These are phyloP conservation scores for Eutolmus rufibarbis DNA, from an alignment of 2,888 invertebrate species.

Conservation along the genomic window DNA sequence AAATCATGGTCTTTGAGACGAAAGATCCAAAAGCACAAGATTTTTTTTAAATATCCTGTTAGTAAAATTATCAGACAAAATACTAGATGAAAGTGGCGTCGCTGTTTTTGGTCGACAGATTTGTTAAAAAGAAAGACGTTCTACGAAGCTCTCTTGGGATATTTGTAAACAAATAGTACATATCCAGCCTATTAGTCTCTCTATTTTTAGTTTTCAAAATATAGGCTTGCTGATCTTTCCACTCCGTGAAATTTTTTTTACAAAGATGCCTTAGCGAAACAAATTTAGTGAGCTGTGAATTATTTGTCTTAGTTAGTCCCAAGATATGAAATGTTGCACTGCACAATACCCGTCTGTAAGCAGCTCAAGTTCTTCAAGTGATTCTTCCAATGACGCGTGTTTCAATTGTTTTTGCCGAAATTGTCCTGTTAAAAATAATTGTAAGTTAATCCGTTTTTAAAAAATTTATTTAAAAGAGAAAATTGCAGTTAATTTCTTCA, in stretches of 20 bases:
- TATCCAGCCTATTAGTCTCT: too few relatives aligned
- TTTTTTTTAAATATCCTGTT: too few relatives aligned
- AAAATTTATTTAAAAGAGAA: not conserved
- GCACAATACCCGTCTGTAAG: not conserved
- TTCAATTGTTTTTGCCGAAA: constrained; percentile 55
- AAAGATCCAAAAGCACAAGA: too few relatives aligned
- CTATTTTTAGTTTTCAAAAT: too few relatives aligned
- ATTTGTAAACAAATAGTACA: too few relatives aligned
- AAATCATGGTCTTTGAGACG: too few relatives aligned
- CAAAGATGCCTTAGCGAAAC: not conserved
- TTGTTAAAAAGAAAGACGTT: too few relatives aligned
- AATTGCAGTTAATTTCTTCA: not conserved
- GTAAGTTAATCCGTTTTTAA: constrained; percentile 53
- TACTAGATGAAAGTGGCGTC: too few relatives aligned
- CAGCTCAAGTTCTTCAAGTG: not conserved
- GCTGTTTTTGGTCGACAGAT: too few relatives aligned
- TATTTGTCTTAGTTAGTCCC: not conserved
- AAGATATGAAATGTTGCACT: not conserved
- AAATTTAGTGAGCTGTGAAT: not conserved
- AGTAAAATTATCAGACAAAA: too few relatives aligned
- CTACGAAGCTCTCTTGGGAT: too few relatives aligned
- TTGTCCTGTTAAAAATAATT: constrained; percentile 57
- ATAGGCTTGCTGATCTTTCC: too few relatives aligned
- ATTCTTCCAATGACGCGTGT: not conserved
- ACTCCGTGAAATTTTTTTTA: not conserved